Conservation (phyloP, 2,888 invertebrate genomes). For the Mythimna impura region DNA sequence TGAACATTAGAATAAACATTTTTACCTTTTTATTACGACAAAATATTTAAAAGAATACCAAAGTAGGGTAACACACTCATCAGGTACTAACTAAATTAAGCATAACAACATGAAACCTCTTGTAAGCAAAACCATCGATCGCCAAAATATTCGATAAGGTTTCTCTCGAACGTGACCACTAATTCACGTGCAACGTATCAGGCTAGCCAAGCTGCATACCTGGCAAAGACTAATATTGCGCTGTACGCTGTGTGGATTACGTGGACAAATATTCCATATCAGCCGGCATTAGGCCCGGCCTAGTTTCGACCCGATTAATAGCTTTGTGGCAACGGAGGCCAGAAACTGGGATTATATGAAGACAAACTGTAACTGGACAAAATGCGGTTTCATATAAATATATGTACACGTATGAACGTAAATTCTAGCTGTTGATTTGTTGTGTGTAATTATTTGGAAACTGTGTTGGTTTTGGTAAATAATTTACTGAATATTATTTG, state of each 20-base stretch:
- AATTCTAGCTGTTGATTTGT: conserved; percentile 42
- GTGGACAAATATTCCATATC: conserved; percentile 61
- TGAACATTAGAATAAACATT: too few species aligned
- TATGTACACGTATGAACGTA: conserved; percentile 7
- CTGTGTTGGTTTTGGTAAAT: conserved; percentile 6
- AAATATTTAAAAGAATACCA: too few species aligned
- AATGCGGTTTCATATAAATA: conserved; percentile 47
- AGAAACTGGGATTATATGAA: conserved; percentile 56
- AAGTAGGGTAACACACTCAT: too few species aligned
- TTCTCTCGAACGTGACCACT: background rate
- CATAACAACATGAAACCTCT: background rate
- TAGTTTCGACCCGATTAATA: conserved; percentile 54
- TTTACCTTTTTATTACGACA: too few species aligned
- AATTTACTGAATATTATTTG: conserved; percentile 22
- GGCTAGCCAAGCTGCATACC: conserved; percentile 6
- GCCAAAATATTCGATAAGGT: background rate
- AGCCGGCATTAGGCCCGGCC: conserved; percentile 54
- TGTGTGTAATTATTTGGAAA: conserved; percentile 35
- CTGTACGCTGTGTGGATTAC: conserved; percentile 49
- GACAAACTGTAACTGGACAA: conserved; percentile 50
- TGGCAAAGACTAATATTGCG: conserved; percentile 48
- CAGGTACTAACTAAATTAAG: too few species aligned
- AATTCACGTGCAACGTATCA: conserved; percentile 18
- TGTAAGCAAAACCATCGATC: background rate
- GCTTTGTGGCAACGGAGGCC: conserved; percentile 51